Evolutionary conservation across 1,140 invertebrate species (phyloP).

Genomic region (Diuraphis noxia): DNA sequence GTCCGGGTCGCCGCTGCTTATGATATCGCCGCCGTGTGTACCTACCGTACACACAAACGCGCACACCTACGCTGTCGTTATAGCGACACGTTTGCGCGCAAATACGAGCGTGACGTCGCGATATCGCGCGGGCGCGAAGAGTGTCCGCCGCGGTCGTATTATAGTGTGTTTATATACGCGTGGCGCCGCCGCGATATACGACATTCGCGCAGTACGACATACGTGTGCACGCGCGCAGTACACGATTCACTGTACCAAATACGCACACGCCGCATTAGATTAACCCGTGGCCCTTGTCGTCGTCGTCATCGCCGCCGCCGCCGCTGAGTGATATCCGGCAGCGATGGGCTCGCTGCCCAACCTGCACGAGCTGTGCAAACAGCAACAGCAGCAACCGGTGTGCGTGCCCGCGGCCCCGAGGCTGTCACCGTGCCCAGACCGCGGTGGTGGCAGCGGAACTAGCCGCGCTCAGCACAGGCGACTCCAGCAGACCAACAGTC

Average conservation of each 20-base stretch:
- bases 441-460: background rate
- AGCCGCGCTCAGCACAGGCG: constrained; percentile 18
- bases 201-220: background rate
- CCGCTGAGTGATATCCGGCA: no score
- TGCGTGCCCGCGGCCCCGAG: background rate
- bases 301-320: background rate
- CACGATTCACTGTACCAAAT: background rate
- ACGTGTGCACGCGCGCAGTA: background rate
- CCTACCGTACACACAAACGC: background rate
- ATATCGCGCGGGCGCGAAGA: background rate
- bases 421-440: background rate
- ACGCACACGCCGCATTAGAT: background rate
- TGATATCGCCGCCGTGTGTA: background rate
- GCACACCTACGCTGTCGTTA: background rate
- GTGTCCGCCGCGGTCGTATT: no score
- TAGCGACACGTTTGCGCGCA: background rate
- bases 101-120: background rate
- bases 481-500: constrained; percentile 40
- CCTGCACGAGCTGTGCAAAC: constrained; percentile 39
- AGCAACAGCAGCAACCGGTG: background rate
- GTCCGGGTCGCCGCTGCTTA: constrained; percentile 8
- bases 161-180: background rate
- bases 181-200: background rate
- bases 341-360: constrained; percentile 45
- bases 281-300: no score